A percentile compares a stretch with the other conserved stretches of the same genome.
Conservation (phyloP, 2,113 vertebrate species). For the Echinops telfairi region DNA sequence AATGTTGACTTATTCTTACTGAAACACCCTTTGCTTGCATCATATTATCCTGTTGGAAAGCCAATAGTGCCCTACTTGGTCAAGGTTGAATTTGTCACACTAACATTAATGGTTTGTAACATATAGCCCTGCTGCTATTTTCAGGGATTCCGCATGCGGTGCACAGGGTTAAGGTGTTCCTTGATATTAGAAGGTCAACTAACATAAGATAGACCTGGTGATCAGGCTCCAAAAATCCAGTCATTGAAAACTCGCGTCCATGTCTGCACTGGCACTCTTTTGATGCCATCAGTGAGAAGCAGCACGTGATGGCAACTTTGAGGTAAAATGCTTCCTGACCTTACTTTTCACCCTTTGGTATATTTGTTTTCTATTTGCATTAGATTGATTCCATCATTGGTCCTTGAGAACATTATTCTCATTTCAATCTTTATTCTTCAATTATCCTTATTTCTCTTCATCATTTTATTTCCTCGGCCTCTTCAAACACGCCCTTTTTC, state of each 20-base stretch:
- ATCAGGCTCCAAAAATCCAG: background rate
- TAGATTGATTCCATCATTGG: background rate
- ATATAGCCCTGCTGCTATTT: background rate
- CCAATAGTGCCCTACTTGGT: background rate
- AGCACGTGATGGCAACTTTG: background rate
- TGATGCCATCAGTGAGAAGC: background rate
- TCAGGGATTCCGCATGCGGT: no score
- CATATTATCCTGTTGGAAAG: background rate
- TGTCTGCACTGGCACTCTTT: background rate
- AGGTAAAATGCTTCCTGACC: background rate
- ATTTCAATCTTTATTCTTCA: slow-evolving; percentile 3
- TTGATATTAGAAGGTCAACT: background rate
- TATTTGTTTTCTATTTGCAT: background rate
- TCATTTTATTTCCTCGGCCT: background rate
- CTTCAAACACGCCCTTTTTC: background rate
- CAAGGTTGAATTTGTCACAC: slow-evolving; percentile 13
- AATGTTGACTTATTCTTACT: background rate
- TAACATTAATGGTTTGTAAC: background rate
- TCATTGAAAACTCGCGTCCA: background rate
- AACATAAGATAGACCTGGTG: background rate
- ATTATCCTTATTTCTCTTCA: background rate
- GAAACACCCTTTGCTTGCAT: background rate
- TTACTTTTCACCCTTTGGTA: background rate
- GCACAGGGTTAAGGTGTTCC: background rate
- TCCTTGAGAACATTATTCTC: background rate